These are phyloP conservation scores for Neosilurus mollespiculum DNA, from an alignment of 2,797 vertebrate species.

Conservation along the genomic window DNA sequence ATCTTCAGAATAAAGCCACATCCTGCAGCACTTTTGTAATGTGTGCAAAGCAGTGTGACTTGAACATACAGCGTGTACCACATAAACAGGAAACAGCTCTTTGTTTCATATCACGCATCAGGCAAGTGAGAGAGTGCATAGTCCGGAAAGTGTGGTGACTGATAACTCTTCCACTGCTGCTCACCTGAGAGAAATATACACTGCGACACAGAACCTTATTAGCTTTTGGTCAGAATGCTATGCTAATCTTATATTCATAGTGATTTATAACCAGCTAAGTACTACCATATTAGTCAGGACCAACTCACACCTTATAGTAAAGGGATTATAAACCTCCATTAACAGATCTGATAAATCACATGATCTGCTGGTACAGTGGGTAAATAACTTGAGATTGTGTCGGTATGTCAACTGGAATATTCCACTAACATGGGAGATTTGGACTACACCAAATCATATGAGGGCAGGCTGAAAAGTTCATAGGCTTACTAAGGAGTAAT, in stretches of 20 bases:
- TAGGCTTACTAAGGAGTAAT: too few relatives aligned
- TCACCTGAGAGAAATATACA: slow-evolving; percentile 32
- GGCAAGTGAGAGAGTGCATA: slow-evolving; percentile 44
- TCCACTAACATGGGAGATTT: slow-evolving; percentile 34
- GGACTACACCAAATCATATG: not conserved
- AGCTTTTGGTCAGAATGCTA: not conserved
- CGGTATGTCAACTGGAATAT: slow-evolving; percentile 17
- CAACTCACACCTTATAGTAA: not conserved
- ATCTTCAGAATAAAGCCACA: slow-evolving; percentile 51
- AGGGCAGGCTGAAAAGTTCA: too few relatives aligned
- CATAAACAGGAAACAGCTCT: slow-evolving; percentile 77
- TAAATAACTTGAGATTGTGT: slow-evolving; percentile 9
- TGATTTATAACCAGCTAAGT: not conserved
- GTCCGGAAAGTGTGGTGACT: slow-evolving; percentile 36
- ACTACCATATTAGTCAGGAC: not conserved
- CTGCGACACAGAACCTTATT: not conserved
- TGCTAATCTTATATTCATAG: not conserved
- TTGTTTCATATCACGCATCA: slow-evolving; percentile 64
- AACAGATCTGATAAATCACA: not conserved
- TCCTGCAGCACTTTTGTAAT: slow-evolving; percentile 54
- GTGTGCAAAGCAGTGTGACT: slow-evolving; percentile 48
- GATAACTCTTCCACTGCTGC: slow-evolving; percentile 34
- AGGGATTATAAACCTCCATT: not conserved
- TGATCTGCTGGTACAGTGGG: not conserved
- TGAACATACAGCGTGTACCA: slow-evolving; percentile 51